Evolutionary conservation across 2,888 invertebrate species (phyloP).

Genomic region (Aporophyla lueneburgensis): DNA sequence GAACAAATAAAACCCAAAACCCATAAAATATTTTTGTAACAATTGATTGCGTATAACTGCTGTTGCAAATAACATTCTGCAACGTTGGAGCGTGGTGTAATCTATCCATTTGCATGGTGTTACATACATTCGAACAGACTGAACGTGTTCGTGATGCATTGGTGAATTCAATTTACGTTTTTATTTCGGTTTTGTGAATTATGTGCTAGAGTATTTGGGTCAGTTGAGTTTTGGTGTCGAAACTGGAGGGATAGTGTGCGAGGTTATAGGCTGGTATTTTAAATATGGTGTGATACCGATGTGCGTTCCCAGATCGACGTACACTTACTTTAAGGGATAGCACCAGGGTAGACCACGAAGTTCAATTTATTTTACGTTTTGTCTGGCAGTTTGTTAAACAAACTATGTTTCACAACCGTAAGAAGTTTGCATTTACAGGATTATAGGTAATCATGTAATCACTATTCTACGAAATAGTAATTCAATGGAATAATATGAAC

Average conservation of each 20-base stretch:
- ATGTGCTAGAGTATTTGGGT: constrained; percentile 39
- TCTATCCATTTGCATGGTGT: constrained; percentile 66
- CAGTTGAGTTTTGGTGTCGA: constrained; percentile 16
- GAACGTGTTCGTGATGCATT: constrained; percentile 56
- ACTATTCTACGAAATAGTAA: too few species aligned
- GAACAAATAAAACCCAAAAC: constrained; percentile 23
- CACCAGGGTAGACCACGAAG: too few species aligned
- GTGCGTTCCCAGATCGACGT: too few species aligned
- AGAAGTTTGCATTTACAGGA: too few species aligned
- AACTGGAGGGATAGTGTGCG: not conserved
- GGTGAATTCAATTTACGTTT: constrained; percentile 60
- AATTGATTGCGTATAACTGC: constrained; percentile 58
- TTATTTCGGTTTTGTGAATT: constrained; percentile 50
- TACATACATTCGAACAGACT: constrained; percentile 53
- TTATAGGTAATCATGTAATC: too few species aligned
- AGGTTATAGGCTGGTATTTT: not conserved
- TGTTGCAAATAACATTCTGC: constrained; percentile 55
- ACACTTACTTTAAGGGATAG: too few species aligned
- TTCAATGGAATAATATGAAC: too few species aligned
- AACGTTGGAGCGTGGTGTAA: constrained; percentile 55
- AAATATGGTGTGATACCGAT: not conserved
- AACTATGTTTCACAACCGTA: too few species aligned
- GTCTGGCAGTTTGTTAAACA: too few species aligned
- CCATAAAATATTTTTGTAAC: constrained; percentile 45
- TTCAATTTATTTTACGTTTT: too few species aligned